A percentile compares a stretch with the other conserved stretches of the same genome.
phyloP scores from a whole-genome alignment of 2,113 vertebrate genomes.

The Oreochromis aureus region DNA sequence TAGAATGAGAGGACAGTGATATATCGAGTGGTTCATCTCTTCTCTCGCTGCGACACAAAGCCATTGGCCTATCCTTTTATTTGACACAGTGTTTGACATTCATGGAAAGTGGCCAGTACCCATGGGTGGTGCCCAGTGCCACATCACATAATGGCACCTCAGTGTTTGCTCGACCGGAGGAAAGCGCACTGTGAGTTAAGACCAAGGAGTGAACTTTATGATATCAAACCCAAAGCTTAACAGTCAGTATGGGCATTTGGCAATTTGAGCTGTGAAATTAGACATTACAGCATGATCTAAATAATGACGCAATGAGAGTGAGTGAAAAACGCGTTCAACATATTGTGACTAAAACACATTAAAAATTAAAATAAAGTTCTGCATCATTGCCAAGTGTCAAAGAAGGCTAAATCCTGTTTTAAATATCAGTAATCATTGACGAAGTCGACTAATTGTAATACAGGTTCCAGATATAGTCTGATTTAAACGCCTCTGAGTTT shows the following conservation, averaged over 20 bases:
- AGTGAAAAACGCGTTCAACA: not conserved
- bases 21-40: slow-evolving; percentile 6
- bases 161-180: not conserved
- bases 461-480: not conserved
- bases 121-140: not conserved
- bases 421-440: not conserved
- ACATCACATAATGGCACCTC: slow-evolving; percentile 7
- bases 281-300: not conserved
- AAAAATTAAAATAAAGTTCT: not conserved
- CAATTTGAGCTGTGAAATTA: not conserved
- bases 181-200: not conserved
- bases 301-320: not conserved
- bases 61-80: not conserved
- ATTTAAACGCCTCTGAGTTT: not conserved
- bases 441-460: not conserved
- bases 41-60: not conserved
- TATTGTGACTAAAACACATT: not conserved
- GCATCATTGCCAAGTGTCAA: not conserved
- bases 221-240: not conserved
- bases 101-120: not conserved
- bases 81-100: slow-evolving; percentile 5
- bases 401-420: not conserved
- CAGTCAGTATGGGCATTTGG: not conserved
- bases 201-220: not conserved
- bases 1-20: slow-evolving; percentile 20